Evolutionary conservation across 2,888 invertebrate genomes (phyloP).

Genomic region (Anagyrus pseudococci): DNA sequence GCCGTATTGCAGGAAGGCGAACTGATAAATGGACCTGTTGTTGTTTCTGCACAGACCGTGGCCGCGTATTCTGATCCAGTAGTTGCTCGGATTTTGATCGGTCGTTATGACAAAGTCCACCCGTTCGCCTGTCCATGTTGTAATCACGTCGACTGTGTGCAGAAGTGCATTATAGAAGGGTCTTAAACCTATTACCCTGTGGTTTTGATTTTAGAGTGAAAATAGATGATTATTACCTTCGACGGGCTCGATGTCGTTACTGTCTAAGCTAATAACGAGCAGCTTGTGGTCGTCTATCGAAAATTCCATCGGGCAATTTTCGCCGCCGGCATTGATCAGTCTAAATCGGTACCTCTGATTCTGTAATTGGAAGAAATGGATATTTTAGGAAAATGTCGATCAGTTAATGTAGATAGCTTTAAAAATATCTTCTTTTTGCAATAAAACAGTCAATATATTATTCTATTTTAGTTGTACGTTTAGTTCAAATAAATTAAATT

Average conservation of each 20-base stretch:
- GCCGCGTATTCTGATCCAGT: slow-evolving; percentile 84
- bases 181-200: background rate
- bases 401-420: too few species aligned
- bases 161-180: background rate
- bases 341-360: slow-evolving; percentile 75
- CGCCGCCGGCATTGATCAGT: slow-evolving; percentile 83
- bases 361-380: too few species aligned
- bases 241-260: slow-evolving; percentile 76
- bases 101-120: slow-evolving; percentile 84
- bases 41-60: background rate
- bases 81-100: slow-evolving; percentile 73
- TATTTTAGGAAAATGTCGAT: too few species aligned
- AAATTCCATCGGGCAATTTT: slow-evolving; percentile 85
- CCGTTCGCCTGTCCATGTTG: slow-evolving; percentile 87
- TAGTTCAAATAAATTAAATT: too few species aligned
- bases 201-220: too few species aligned
- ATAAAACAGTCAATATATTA: too few species aligned
- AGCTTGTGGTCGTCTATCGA: slow-evolving; percentile 84
- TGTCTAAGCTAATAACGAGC: slow-evolving; percentile 79
- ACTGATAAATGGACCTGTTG: slow-evolving; percentile 65
- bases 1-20: slow-evolving; percentile 73
- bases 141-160: slow-evolving; percentile 56
- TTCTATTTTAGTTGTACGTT: background rate
- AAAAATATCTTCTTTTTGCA: too few species aligned
- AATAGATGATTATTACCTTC: slow-evolving; percentile 66